Percentiles rank a stretch among this genome's conserved stretches.
phyloP scores from a whole-genome alignment of 2,888 invertebrate species.

The Eulithis prunata region DNA sequence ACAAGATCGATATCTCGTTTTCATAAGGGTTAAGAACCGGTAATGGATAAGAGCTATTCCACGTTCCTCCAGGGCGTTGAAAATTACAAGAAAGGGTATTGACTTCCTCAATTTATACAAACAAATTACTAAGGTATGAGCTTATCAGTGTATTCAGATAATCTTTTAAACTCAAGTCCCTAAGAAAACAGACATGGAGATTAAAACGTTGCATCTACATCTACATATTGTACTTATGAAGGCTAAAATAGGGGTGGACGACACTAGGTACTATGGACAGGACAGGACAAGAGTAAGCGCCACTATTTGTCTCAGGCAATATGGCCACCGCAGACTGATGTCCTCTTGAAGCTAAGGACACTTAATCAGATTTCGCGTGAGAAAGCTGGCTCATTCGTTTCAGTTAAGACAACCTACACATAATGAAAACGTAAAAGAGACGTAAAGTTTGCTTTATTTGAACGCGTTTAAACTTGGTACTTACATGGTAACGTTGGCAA shows the following conservation, averaged over 20 bases:
- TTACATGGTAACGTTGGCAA: background rate
- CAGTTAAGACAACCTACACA: constrained; percentile 39
- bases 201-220: background rate
- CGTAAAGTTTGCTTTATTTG: constrained; percentile 34
- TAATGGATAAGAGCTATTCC: constrained; percentile 6
- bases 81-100: constrained; percentile 14
- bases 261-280: no score
- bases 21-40: constrained; percentile 13
- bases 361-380: constrained; percentile 48
- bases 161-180: background rate
- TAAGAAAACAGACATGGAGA: background rate
- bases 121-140: background rate
- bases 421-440: constrained; percentile 40
- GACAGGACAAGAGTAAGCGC: constrained; percentile 35
- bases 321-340: constrained; percentile 45
- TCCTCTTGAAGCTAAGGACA: constrained; percentile 42
- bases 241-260: constrained; percentile 35
- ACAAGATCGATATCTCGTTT: constrained; percentile 9
- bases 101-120: background rate
- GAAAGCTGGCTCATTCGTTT: constrained; percentile 44
- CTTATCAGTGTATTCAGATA: background rate
- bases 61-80: constrained; percentile 1
- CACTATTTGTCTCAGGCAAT: constrained; percentile 46
- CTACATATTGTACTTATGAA: constrained; percentile 16
- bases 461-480: constrained; percentile 9